These are phyloP conservation scores for Erethizon dorsatum DNA, from an alignment of 2,797 vertebrate genomes.

Conservation along the genomic window DNA sequence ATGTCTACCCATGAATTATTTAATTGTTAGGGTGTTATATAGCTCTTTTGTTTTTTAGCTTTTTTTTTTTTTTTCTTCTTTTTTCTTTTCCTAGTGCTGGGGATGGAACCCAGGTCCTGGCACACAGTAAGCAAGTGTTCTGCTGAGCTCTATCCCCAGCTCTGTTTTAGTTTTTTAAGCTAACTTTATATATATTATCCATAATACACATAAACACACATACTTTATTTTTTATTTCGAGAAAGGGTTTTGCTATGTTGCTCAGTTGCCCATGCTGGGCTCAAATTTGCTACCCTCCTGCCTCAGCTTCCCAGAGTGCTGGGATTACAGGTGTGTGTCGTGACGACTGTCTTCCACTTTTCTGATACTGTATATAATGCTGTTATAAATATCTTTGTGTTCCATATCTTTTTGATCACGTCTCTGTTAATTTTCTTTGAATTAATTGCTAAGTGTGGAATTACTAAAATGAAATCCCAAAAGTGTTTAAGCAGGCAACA, in stretches of 20 bases:
- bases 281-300: neutral
- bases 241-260: neutral
- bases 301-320: neutral
- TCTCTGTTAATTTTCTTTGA: neutral
- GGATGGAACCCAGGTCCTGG: neutral
- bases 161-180: slow-evolving; percentile 1
- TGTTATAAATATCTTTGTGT: neutral
- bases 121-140: neutral
- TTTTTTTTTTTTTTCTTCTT: too few relatives aligned
- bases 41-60: neutral
- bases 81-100: neutral
- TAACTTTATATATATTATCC: neutral
- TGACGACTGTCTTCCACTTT: neutral
- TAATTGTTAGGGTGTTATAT: neutral
- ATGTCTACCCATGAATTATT: neutral
- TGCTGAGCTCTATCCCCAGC: neutral
- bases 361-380: neutral
- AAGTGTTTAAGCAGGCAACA: neutral
- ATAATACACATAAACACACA: neutral
- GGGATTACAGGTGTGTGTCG: neutral
- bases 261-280: neutral
- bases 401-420: neutral
- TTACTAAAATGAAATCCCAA: neutral
- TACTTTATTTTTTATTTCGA: neutral
- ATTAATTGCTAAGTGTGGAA: neutral